Evolutionary conservation across 2,113 vertebrate species (phyloP), one percentile per base, ranked within the genome.

Genomic region (Triplophysa rosa): DNA sequence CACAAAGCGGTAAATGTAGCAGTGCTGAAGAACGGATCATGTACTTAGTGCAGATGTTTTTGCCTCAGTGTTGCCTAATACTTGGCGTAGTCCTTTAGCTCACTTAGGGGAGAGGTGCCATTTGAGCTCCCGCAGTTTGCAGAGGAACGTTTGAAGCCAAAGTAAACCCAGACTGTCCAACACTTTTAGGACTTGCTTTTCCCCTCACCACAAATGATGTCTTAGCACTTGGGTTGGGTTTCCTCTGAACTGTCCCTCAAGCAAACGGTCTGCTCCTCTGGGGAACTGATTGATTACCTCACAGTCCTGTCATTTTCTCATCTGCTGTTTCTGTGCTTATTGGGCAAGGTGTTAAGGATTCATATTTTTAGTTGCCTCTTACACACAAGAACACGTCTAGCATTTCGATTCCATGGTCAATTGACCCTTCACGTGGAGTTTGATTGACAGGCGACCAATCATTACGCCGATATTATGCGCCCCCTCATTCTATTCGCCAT

Each of bases 201-300:
- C 61, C 3, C 58, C 65, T 79, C 65, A 70, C 56, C 77, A 67
- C 42, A 67, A 65, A 68, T 42, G 61, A 73, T 26, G 54, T 42
- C 52, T 61, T 54, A 67, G 67, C 49, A 72, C 74, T 82, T 77
- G 49, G n/a, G 58, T 65, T 52, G 63, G 40, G 78, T 79, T 82
- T 78, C 45, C 69, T 74, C 54, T 78, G n/a, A 73, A 73, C 29
- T 62, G n/a, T 47, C 64, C 29, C 77, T 65, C 47, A 79, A 69
- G 58, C 62, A 79, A 83, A 68, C 71, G 19, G 7, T 13, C 33
- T 0, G 2, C 77, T 83, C 65, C 64, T 37, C 19, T 23, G 82
- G 76, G 59, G 49, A 12, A 69, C 63, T 58, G 62, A 58, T 76
- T 5, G 75, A 70, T 64, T 47, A 11, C 59, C 7, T 47, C 68